A percentile compares a stretch with the other conserved stretches of the same genome.
phyloP scores from a whole-genome alignment of 2,888 invertebrate genomes.

The Synergus umbraculus region DNA sequence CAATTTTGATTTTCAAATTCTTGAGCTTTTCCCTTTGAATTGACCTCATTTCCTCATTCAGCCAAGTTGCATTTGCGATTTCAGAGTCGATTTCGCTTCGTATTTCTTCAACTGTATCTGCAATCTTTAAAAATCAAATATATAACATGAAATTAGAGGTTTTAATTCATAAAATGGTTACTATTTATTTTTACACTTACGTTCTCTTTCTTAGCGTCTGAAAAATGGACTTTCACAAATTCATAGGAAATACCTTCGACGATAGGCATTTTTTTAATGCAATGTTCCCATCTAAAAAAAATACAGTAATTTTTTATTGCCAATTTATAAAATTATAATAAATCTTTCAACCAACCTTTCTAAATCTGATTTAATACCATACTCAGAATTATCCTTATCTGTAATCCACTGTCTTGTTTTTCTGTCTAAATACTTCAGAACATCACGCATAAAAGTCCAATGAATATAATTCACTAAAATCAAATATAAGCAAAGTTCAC shows the following conservation, averaged over 20 bases:
- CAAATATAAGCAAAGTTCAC: no score
- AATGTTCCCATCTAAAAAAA: not conserved
- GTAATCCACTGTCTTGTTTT: slow-evolving; percentile 15
- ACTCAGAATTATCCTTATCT: not conserved
- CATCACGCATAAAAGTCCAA: slow-evolving; percentile 16
- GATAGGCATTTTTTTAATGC: slow-evolving; percentile 7
- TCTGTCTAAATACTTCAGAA: slow-evolving; percentile 28
- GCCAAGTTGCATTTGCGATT: slow-evolving; percentile 16
- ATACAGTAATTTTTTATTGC: not conserved
- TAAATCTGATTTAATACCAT: slow-evolving; percentile 24
- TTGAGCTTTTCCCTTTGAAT: not conserved
- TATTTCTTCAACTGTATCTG: slow-evolving; percentile 9
- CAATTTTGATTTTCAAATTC: slow-evolving; percentile 20
- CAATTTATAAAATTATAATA: not conserved
- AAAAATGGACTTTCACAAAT: not conserved
- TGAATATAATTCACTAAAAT: slow-evolving; percentile 27
- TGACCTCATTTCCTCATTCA: slow-evolving; percentile 6
- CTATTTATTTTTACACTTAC: not conserved
- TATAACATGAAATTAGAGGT: not conserved
- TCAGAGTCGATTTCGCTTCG: slow-evolving; percentile 30
- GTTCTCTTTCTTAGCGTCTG: not conserved
- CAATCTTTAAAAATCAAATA: not conserved
- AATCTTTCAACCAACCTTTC: not conserved
- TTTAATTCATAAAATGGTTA: no score
- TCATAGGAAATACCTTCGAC: not conserved